Evolutionary conservation across 1,140 invertebrate genomes (phyloP), one percentile per base, ranked within the genome.

Genomic region (Temnothorax longispinosus): DNA sequence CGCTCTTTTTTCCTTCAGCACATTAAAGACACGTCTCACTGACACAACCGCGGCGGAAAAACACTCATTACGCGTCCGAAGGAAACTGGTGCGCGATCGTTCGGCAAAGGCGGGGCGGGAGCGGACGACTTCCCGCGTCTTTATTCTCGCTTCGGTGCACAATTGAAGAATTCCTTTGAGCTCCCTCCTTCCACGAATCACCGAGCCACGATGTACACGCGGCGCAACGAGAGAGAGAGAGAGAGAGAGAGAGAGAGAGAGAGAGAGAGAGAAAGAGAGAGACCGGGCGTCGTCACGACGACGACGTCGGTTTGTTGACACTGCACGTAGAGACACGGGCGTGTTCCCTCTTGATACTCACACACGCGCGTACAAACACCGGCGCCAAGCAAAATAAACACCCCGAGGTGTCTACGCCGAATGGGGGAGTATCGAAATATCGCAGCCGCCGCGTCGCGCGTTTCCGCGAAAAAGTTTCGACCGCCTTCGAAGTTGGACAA

Each of bases 131-230:
- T 52, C 50, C 44, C 54, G 60, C 47, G 32, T 71, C 74, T 84
- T 81, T 75, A 52, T 65, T 71, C 69, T 82, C 52, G 27, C 50
- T 56, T 69, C 72, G 69, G 2, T 84, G 54, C 54, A 74, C 80
- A 62, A 84, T 80, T 67, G 77, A 69, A 21, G 62, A 80, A 67
- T 75, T 75, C 71, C 80, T 84, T 74, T 50, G 80, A 84, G 71
- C 54, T 32, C 8, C 41, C 54, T 62, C 69, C 41, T 84, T 50
- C 80, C 54, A 21, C 32, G 69, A 84, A 82, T 60, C 80, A 60
- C 80, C 41, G 80, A 60, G 67, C 18, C 80, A 72, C 65, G 67
- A 74, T 13, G 54, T 75, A 75, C 65, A 58, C 54, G 47, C 52
- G 27, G 27, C 27, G 35, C 47, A 56, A 80, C 62, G 62, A 54